These are phyloP conservation scores for Rattus rattus DNA, from an alignment of 2,113 vertebrate species.

Conservation along the genomic window DNA sequence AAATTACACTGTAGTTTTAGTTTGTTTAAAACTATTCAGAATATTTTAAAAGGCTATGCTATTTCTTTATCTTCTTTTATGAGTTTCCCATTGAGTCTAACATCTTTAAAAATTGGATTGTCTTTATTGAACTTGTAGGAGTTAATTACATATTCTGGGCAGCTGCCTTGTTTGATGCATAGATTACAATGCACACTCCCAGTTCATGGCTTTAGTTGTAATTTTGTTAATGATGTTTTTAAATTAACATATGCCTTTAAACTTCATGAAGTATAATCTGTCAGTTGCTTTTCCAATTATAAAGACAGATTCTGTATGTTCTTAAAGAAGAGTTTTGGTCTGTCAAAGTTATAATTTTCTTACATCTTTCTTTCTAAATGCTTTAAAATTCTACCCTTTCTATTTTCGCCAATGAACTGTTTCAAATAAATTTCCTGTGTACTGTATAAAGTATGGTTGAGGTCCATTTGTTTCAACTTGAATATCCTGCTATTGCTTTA, in stretches of 20 bases:
- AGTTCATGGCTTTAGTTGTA: background rate
- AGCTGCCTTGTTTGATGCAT: background rate
- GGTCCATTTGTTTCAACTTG: background rate
- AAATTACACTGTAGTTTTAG: background rate
- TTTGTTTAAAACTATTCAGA: background rate
- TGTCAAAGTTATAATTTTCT: background rate
- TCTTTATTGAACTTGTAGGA: background rate
- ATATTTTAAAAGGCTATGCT: background rate
- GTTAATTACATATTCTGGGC: background rate
- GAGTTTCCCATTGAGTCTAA: background rate
- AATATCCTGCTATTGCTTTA: background rate
- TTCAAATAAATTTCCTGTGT: background rate
- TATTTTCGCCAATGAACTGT: background rate
- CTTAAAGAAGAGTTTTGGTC: background rate
- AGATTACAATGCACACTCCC: background rate
- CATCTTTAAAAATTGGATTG: background rate
- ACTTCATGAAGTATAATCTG: background rate
- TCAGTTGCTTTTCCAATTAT: background rate
- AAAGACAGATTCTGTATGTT: background rate
- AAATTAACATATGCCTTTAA: background rate
- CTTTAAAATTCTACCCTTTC: background rate
- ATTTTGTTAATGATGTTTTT: background rate
- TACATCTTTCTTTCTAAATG: background rate
- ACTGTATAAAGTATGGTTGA: background rate
- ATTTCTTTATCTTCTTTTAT: background rate